Evolutionary conservation across 1,140 invertebrate genomes (phyloP).

Genomic region (Cylas formicarius): DNA sequence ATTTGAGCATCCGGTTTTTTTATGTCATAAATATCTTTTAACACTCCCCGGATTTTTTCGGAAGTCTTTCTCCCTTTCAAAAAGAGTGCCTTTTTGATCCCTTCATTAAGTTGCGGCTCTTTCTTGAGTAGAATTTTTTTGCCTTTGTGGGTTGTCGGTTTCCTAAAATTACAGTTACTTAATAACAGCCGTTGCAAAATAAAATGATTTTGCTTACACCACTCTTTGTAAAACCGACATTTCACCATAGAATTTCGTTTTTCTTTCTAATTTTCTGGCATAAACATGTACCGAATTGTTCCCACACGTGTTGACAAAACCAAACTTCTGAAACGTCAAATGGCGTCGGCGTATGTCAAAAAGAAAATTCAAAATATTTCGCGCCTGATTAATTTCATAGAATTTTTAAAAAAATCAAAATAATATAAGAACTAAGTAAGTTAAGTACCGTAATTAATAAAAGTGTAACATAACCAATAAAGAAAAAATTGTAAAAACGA

Average conservation of each 20-base stretch:
- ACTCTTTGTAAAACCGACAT: conserved; percentile 35
- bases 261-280: conserved; percentile 18
- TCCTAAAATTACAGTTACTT: conserved; percentile 50
- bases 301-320: conserved; percentile 32
- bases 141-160: conserved; percentile 82
- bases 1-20: conserved; percentile 80
- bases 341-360: conserved; percentile 10
- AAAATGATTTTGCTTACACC: conserved; percentile 32
- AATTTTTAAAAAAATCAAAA: too few species aligned
- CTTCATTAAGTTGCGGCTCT: conserved; percentile 85
- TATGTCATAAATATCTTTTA: conserved; percentile 83
- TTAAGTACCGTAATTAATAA: too few species aligned
- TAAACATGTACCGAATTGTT: conserved; percentile 10
- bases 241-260: conserved; percentile 13
- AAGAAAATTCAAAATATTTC: too few species aligned
- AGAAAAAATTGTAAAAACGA: too few species aligned
- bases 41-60: conserved; percentile 59
- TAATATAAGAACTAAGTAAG: too few species aligned
- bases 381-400: too few species aligned
- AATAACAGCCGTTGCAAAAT: background rate
- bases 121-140: conserved; percentile 74
- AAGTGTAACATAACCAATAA: too few species aligned
- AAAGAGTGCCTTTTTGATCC: conserved; percentile 77
- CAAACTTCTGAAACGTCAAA: conserved; percentile 7
- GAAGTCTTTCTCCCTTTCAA: conserved; percentile 81